Evolutionary conservation across 1,140 invertebrate species (phyloP), one percentile per base, ranked within the genome.

Genomic region (Scaptomyza montana): DNA sequence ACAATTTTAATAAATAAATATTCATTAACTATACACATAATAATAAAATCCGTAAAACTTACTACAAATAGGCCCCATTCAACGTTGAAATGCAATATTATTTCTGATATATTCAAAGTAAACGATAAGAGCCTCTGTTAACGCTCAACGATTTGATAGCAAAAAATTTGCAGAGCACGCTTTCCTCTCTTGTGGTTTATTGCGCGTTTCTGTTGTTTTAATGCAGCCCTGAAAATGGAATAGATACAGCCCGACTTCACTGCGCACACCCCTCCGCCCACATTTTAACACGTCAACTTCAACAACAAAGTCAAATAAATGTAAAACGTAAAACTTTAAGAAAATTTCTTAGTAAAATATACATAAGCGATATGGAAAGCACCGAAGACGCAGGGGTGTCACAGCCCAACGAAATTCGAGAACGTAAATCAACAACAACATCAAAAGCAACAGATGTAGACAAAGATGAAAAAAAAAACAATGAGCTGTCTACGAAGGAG

Each of bases 401-500:
- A 46, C 10, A 19, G 10, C 19, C 50, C 16, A 62, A n/a, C 13
- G 64, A 67, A 8, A 41, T 65, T 3, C 43, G 59, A 33, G 56
- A 45, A 50, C 63, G 57, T 5, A 77, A 70, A 33, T n/a, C 30
- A 39, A 62, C 51, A 19, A 41, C 39, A 39, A 62, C 51, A 19
- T 33, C 39, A 39, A 39, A 9, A 41, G 39, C 39, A 43, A 43
- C 39, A 43, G 39, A 43, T 43, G n/a, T n/a, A 43, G 39, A 43
- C n/a, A 43, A 25, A 25, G 21, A n/a, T n/a, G 39, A 43, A 5
- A 43, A 43, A 5, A 59, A 51, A 45, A 78, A 68, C 21, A 65
- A 39, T 12, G 81, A 89, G 9, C 8, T 89, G 12, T 72, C 89
- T 9, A 85, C 90, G 68, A 93, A 93, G 36, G 93, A 94, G 70